A percentile compares a stretch with the other conserved stretches of the same genome.
Conservation (phyloP, 2,113 vertebrate genomes). For the Caloenas nicobarica region DNA sequence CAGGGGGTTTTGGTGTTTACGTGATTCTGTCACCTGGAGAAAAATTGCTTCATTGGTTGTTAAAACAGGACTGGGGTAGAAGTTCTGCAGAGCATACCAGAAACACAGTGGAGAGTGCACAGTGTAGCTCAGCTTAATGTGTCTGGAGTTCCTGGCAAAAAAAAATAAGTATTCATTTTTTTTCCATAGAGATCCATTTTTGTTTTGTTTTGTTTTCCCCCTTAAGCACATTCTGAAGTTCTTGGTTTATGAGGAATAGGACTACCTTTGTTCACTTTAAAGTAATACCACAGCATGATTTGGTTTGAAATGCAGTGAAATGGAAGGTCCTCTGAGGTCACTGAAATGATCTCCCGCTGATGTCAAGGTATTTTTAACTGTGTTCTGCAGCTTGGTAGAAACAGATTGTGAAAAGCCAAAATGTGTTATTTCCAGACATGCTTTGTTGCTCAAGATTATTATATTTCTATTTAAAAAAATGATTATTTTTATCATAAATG, state of each 20-base stretch:
- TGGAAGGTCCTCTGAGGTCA: neutral
- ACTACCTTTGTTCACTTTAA: neutral
- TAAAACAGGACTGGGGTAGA: neutral
- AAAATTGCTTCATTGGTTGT: neutral
- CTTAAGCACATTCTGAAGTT: neutral
- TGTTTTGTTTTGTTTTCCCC: neutral
- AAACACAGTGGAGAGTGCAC: neutral
- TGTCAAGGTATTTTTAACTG: neutral
- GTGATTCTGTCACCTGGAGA: neutral
- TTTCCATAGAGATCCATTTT: neutral
- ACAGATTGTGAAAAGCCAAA: neutral
- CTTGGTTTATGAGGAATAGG: neutral
- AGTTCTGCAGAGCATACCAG: neutral
- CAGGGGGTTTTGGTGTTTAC: neutral
- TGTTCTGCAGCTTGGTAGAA: neutral
- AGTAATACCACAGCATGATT: neutral
- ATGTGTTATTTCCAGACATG: neutral
- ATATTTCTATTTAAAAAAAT: neutral
- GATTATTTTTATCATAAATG: neutral
- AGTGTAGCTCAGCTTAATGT: neutral
- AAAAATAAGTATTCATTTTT: accelerated
- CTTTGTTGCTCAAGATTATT: neutral
- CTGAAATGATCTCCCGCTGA: neutral
- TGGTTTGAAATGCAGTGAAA: neutral
- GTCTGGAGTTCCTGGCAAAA: neutral